A percentile compares a stretch with the other conserved stretches of the same genome.
phyloP scores from a whole-genome alignment of 53 echinoderm and acorn worm genomes.

The Henricia sp. region DNA sequence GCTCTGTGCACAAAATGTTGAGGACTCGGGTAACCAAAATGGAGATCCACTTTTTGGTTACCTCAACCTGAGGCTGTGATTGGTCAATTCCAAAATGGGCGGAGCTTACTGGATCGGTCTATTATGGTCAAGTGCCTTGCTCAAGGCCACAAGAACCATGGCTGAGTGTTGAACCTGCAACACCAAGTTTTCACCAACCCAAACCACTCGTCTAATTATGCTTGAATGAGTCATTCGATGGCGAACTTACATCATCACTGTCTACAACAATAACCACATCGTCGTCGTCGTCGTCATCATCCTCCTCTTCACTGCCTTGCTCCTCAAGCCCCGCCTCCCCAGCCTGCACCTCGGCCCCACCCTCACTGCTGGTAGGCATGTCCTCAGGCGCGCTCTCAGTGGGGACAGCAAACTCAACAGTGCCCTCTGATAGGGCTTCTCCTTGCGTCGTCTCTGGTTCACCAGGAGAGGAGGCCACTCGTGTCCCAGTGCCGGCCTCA shows the following conservation, averaged over 20 bases:
- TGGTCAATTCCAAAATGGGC: no score
- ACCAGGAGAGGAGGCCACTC: slow-evolving; percentile 15
- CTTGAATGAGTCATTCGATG: no score
- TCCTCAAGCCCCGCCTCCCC: slow-evolving; percentile 49
- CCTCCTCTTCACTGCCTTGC: slow-evolving; percentile 45
- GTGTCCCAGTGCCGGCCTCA: slow-evolving; percentile 30
- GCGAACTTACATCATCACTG: slow-evolving; percentile 76
- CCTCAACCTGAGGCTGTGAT: no score
- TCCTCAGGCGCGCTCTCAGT: slow-evolving; percentile 35
- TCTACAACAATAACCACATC: slow-evolving; percentile 91
- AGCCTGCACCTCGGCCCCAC: slow-evolving; percentile 5
- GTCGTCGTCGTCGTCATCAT: slow-evolving; percentile 74
- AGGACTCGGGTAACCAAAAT: no score
- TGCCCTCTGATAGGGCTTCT: slow-evolving; percentile 17
- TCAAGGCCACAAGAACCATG: no score
- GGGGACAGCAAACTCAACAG: slow-evolving; percentile 5
- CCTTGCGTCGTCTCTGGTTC: slow-evolving; percentile 41
- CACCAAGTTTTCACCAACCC: no score
- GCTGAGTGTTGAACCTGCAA: no score
- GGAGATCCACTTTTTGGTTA: no score
- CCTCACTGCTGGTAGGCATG: slow-evolving; percentile 16
- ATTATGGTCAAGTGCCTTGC: no score
- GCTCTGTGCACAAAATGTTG: no score
- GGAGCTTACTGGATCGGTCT: no score
- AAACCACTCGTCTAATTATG: no score